phyloP scores from a whole-genome alignment of 1,140 invertebrate genomes.

The Marisa cornuarietis region DNA sequence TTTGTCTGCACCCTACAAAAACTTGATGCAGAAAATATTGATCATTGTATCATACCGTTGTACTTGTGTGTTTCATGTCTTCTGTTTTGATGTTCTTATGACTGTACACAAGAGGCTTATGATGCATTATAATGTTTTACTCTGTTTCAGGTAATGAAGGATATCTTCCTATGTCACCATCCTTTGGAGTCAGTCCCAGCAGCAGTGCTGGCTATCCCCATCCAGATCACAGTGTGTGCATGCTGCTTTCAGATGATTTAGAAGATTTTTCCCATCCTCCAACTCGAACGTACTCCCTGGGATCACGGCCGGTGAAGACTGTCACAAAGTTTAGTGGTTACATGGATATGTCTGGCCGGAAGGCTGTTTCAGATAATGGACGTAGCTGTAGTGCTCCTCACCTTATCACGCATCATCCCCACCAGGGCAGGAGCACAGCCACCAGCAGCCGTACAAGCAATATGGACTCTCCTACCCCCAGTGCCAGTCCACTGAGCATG shows the following conservation, averaged over 20 bases:
- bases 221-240: constrained; percentile 55
- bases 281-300: constrained; percentile 84
- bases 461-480: constrained; percentile 30
- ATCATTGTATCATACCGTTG: too few species aligned
- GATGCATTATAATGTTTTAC: constrained; percentile 2
- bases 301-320: constrained; percentile 73
- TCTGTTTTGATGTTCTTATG: too few species aligned
- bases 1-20: too few species aligned
- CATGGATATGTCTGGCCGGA: constrained; percentile 24
- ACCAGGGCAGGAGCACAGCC: background rate
- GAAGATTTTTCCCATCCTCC: constrained; percentile 43
- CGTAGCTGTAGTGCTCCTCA: constrained; percentile 59
- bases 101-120: background rate
- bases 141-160: constrained; percentile 50
- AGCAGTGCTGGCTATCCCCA: constrained; percentile 38
- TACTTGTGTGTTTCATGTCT: too few species aligned
- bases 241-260: constrained; percentile 57
- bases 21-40: too few species aligned
- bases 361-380: constrained; percentile 44
- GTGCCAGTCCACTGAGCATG: constrained; percentile 44
- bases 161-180: constrained; percentile 51
- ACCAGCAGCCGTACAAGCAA: constrained; percentile 12
- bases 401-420: constrained; percentile 42
- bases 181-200: constrained; percentile 36
- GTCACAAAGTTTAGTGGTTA: constrained; percentile 10